phyloP scores from a whole-genome alignment of 2,888 invertebrate genomes.

The Dryomyza anilis region DNA sequence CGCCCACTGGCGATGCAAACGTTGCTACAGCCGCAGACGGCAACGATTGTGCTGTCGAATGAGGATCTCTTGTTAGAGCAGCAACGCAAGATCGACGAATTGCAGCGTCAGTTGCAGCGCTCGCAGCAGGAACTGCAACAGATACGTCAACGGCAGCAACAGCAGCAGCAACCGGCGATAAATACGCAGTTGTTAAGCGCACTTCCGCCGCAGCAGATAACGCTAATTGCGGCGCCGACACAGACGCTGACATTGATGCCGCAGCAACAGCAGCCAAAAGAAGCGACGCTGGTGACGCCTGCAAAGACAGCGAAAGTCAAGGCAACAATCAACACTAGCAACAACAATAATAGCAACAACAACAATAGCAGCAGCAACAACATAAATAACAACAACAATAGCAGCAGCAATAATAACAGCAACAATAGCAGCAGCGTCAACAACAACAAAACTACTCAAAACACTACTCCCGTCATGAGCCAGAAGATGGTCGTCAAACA shows the following conservation, averaged over 20 bases:
- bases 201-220: slow-evolving; percentile 55
- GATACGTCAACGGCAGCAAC: slow-evolving; percentile 67
- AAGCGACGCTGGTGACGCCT: no score
- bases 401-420: slow-evolving; percentile 36
- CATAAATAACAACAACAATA: slow-evolving; percentile 43
- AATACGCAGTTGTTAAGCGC: slow-evolving; percentile 49
- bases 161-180: slow-evolving; percentile 42
- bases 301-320: slow-evolving; percentile 27
- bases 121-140: slow-evolving; percentile 79
- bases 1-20: slow-evolving; percentile 52
- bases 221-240: slow-evolving; percentile 46
- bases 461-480: slow-evolving; percentile 46
- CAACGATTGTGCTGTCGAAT: slow-evolving; percentile 61
- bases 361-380: neutral
- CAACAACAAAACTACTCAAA: slow-evolving; percentile 18
- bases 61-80: slow-evolving; percentile 85
- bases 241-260: slow-evolving; percentile 51
- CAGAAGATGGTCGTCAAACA: slow-evolving; percentile 68
- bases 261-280: slow-evolving; percentile 36
- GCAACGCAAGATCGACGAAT: slow-evolving; percentile 83
- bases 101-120: slow-evolving; percentile 80
- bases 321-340: neutral
- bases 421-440: slow-evolving; percentile 9
- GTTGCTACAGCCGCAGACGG: slow-evolving; percentile 50
- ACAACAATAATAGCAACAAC: slow-evolving; percentile 29